Evolutionary conservation across 2,797 vertebrate genomes (phyloP).

Genomic region (Oreonectes daqikongensis): DNA sequence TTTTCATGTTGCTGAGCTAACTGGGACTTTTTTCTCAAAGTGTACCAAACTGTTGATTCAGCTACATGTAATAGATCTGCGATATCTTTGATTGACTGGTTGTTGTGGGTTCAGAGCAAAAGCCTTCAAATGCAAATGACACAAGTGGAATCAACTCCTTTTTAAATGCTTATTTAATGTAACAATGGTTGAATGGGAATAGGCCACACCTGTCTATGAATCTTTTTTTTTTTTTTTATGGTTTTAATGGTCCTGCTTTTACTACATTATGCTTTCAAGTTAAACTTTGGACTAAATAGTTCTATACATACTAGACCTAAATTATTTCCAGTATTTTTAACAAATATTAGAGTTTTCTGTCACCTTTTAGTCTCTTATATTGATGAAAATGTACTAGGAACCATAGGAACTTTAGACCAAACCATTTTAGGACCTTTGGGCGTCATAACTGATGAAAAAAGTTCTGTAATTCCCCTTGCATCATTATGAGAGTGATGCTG

Average conservation of each 20-base stretch:
- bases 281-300: no score
- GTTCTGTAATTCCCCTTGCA: conserved; percentile 45
- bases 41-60: background rate
- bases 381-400: no score
- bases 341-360: no score
- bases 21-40: background rate
- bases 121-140: background rate
- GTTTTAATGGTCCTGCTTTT: no score
- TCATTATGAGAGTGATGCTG: conserved; percentile 59
- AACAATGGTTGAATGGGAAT: background rate
- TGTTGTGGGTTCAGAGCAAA: background rate
- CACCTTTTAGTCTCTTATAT: no score
- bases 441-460: conserved; percentile 18
- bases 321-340: no score
- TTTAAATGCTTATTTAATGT: background rate
- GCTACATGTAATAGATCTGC: background rate
- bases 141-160: background rate
- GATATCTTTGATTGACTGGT: background rate
- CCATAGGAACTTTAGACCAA: no score
- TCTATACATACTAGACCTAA: no score
- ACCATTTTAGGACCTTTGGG: conserved; percentile 35
- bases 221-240: no score
- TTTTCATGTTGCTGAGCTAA: no score
- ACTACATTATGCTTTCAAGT: no score
- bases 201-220: no score